Evolutionary conservation across 2,797 vertebrate genomes (phyloP).

Genomic region (Chrysocyon brachyurus): DNA sequence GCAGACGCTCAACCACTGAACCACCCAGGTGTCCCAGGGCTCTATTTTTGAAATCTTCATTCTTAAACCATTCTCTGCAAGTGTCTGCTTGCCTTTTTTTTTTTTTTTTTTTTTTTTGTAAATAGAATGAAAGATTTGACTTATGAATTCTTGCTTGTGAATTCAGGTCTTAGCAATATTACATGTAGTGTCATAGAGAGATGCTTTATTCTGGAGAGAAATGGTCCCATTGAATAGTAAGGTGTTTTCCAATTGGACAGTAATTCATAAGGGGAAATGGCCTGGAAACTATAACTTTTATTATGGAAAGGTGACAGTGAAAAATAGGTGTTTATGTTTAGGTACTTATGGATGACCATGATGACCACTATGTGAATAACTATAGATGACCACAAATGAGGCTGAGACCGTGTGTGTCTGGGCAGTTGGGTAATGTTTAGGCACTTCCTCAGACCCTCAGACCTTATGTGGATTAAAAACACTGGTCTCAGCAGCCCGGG

Average conservation of each 20-base stretch:
- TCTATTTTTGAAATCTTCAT: constrained; percentile 3
- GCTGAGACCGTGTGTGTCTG: neutral
- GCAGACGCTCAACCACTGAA: no score
- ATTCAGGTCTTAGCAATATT: neutral
- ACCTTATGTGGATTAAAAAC: neutral
- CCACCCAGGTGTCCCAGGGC: neutral
- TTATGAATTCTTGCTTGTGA: constrained; percentile 33
- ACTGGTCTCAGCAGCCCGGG: no score
- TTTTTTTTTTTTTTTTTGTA: neutral
- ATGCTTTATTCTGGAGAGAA: constrained; percentile 34
- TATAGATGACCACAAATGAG: neutral
- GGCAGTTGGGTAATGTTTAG: neutral
- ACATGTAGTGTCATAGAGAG: neutral
- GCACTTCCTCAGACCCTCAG: neutral
- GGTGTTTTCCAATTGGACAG: neutral
- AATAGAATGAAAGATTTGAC: neutral
- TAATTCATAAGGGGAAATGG: constrained; percentile 3
- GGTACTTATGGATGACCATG: neutral
- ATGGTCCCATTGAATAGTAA: constrained; percentile 36
- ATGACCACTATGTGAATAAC: neutral
- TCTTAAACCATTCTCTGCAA: constrained; percentile 35
- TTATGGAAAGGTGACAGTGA: neutral
- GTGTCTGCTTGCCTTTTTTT: neutral
- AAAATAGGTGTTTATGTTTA: neutral
- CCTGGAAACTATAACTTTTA: constrained; percentile 30